Evolutionary conservation across 1,140 invertebrate species (phyloP).

Genomic region (Temnothorax curvispinosus): DNA sequence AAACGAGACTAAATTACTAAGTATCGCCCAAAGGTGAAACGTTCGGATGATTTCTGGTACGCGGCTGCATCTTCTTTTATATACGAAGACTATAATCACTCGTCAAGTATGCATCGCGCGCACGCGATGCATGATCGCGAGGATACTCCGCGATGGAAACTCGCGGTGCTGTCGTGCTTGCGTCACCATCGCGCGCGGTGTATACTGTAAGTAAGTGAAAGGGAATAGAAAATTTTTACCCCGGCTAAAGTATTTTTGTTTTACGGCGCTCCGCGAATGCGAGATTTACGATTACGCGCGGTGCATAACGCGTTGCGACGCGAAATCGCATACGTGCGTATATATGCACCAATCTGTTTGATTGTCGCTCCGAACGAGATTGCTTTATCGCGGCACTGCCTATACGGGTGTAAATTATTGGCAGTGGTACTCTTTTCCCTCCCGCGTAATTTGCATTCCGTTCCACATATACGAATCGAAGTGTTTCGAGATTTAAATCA

Average conservation of each 20-base stretch:
- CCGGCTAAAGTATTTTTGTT: conserved; percentile 22
- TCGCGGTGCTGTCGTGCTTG: conserved; percentile 61
- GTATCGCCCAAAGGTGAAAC: not conserved
- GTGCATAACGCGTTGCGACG: conserved; percentile 14
- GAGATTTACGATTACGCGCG: conserved; percentile 52
- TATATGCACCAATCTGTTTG: not conserved
- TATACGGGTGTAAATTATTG: not conserved
- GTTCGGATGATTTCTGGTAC: not conserved
- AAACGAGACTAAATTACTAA: not conserved
- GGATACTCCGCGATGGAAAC: conserved; percentile 59
- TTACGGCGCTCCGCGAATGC: conserved; percentile 16
- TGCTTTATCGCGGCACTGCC: not conserved
- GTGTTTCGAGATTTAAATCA: not conserved
- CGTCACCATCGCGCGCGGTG: conserved; percentile 51
- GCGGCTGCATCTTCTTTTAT: not conserved
- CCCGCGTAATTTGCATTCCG: conserved; percentile 6
- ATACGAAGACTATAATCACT: not conserved
- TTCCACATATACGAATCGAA: not conserved
- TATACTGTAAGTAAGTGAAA: conserved; percentile 63
- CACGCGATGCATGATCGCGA: conserved; percentile 58
- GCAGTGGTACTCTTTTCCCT: not conserved
- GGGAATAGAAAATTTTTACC: conserved; percentile 70
- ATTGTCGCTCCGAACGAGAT: conserved; percentile 39
- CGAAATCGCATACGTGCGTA: not conserved
- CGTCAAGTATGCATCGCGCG: conserved; percentile 49